phyloP scores from a whole-genome alignment of 2,113 vertebrate genomes.

The Ondatra zibethicus region DNA sequence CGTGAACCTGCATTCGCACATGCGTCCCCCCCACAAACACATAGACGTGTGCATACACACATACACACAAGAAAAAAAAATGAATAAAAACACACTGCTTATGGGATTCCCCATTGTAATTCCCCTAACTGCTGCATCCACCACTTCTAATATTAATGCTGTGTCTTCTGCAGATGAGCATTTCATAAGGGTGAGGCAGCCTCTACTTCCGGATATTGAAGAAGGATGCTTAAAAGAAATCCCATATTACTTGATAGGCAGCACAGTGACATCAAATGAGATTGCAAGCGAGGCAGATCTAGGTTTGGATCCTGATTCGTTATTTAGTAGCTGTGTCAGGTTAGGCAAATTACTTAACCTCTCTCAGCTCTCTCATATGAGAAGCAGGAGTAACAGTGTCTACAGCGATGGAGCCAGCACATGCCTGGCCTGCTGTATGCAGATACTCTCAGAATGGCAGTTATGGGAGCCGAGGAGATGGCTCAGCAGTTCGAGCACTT shows the following conservation, averaged over 20 bases:
- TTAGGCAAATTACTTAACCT: slow-evolving; percentile 13
- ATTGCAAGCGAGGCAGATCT: neutral
- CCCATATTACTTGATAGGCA: neutral
- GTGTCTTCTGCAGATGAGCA: neutral
- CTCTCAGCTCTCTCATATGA: neutral
- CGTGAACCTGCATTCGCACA: too few relatives aligned
- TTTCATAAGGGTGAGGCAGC: neutral
- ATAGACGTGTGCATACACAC: neutral
- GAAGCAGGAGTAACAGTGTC: neutral
- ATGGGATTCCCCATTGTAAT: neutral
- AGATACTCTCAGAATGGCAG: neutral
- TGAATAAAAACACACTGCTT: neutral
- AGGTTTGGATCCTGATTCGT: neutral
- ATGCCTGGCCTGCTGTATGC: neutral
- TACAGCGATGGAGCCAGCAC: neutral
- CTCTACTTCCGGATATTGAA: neutral
- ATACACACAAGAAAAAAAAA: neutral
- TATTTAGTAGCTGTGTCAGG: neutral
- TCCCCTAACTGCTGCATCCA: neutral
- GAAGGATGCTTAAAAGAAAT: too few relatives aligned
- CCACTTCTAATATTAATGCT: neutral
- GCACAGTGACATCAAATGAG: neutral
- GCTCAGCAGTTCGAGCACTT: neutral
- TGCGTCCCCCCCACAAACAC: neutral
- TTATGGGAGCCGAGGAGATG: neutral